Evolutionary conservation across 53 echinoderm and acorn worm genomes (phyloP), one percentile per base, ranked within the genome.

Genomic region (Echinarachnius parma): DNA sequence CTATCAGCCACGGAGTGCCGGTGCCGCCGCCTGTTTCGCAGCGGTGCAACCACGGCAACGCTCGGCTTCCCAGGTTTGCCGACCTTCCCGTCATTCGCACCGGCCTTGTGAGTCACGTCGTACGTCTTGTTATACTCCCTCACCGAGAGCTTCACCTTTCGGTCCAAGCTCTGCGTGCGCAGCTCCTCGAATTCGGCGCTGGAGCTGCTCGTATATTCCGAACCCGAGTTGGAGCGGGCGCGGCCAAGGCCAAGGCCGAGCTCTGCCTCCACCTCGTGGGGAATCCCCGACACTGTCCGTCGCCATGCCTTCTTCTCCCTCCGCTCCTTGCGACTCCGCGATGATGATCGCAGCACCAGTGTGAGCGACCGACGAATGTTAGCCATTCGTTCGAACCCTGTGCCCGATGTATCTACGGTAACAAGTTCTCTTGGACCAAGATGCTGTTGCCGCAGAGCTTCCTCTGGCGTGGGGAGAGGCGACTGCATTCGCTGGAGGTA

Each of bases 381-480:
- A 48, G 88, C 78, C 96, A 96, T 84, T 18, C 96, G 62, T 44
- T 96, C 87, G 61, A 96, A 91, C 11, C 87, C 84, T 10, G 82
- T 53, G 28, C 96, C 96, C 2, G 96, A 82, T 32, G 85, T 85
- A 46, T 96, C 96, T 33, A 96, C 78, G 19, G 77, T 71, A 34
- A 96, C 72, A 31, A 91, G 82, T 2, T 79, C 53, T 21, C 91
- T 87, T 25, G 85, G 77, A 18, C 80, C 55, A 19, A 87, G 66
- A 26, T 85, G 87, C 59, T 81, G 79, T n/a, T n/a, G n/a, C 26
- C 88, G 79, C 48, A 85, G 59, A 31, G 88, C 77, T 66, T 96
- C 91, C 57, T 96, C 96, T 1, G 96, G 96, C 16, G 96, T 96
- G 5, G 96, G 96, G 24, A 96, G 85, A 14, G 91, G 87, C 27